Percentiles rank a stretch among this genome's conserved stretches.
phyloP scores from a whole-genome alignment of 1,140 invertebrate genomes.

The Brachionus rotundiformis region DNA sequence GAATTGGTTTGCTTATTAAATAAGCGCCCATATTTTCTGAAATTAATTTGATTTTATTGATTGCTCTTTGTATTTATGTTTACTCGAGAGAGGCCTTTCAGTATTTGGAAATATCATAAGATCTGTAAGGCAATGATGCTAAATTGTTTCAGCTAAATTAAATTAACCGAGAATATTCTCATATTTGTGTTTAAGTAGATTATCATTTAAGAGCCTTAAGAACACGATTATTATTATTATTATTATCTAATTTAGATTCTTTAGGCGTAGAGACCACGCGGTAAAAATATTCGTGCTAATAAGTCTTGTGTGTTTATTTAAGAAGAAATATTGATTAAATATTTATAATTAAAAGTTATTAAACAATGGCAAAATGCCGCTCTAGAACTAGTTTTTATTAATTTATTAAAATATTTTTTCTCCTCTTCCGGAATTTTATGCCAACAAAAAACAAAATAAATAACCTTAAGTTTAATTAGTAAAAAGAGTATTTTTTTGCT shows the following conservation, averaged over 20 bases:
- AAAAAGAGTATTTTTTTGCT: background rate
- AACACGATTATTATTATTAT: background rate
- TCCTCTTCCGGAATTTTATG: background rate
- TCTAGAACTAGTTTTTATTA: background rate
- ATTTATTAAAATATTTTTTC: no score
- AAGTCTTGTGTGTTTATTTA: constrained; percentile 5
- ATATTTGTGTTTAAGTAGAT: constrained; percentile 15
- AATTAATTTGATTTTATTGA: constrained; percentile 28
- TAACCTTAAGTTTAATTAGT: background rate
- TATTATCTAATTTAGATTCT: constrained; percentile 5
- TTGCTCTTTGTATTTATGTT: constrained; percentile 15
- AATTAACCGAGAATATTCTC: constrained; percentile 14
- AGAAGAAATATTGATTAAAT: constrained; percentile 1
- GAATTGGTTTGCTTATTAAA: constrained; percentile 8
- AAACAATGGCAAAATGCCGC: background rate
- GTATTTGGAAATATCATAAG: constrained; percentile 29
- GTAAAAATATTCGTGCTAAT: background rate
- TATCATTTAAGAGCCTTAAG: background rate
- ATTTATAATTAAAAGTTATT: background rate
- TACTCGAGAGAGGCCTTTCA: background rate
- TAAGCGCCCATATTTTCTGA: constrained; percentile 8
- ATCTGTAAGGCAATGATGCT: background rate
- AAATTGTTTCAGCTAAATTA: constrained; percentile 21
- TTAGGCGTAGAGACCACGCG: background rate
- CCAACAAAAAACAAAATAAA: background rate